These are phyloP conservation scores for Vicugna pacos DNA, from an alignment of 2,113 vertebrate genomes.

Conservation along the genomic window DNA sequence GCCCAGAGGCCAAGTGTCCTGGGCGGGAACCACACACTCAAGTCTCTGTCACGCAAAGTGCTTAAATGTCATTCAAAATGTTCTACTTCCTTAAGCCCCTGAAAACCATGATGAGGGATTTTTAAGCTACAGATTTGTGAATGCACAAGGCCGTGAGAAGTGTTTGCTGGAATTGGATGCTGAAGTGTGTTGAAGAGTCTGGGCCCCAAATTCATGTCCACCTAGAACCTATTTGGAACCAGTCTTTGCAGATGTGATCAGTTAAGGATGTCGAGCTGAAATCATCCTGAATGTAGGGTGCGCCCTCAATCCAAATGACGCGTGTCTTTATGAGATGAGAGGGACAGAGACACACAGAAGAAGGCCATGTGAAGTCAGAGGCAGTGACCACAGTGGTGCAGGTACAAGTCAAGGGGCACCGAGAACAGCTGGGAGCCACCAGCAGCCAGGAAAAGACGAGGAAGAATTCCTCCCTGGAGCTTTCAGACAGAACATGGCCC, in stretches of 20 bases:
- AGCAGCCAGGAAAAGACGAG: background rate
- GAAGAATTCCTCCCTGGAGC: background rate
- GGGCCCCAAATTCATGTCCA: no score
- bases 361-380: background rate
- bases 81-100: background rate
- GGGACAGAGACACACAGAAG: background rate
- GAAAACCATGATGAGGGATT: background rate
- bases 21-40: background rate
- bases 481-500: no score
- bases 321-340: background rate
- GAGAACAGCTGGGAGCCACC: background rate
- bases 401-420: no score
- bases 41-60: background rate
- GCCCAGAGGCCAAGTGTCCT: background rate
- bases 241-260: background rate
- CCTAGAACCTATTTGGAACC: background rate
- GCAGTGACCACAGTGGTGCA: background rate
- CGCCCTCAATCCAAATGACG: background rate
- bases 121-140: background rate
- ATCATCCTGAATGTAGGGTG: background rate
- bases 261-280: background rate
- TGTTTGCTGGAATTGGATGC: background rate
- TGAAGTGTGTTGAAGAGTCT: background rate
- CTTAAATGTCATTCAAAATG: background rate
- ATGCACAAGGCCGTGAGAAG: background rate